A percentile compares a stretch with the other conserved stretches of the same genome.
These are phyloP conservation scores for Agrochola circellaris DNA, from an alignment of 2,888 invertebrate genomes.

Conservation along the genomic window DNA sequence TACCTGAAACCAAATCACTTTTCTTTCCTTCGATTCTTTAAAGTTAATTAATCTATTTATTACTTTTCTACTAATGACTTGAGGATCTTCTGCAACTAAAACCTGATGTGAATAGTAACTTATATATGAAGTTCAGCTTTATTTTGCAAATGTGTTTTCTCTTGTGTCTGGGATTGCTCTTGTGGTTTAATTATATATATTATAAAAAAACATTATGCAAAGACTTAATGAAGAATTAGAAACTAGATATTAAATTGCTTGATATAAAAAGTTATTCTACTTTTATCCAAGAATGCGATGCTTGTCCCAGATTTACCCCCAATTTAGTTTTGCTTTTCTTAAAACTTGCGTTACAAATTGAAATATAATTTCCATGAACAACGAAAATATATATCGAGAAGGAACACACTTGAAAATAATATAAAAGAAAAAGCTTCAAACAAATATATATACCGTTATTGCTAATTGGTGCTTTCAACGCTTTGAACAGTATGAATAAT, in stretches of 20 bases:
- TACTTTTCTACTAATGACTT: not conserved
- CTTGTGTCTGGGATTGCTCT: constrained; percentile 80
- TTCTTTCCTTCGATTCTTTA: not conserved
- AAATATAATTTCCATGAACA: constrained; percentile 12
- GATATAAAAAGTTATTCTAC: constrained; percentile 63
- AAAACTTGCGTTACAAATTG: constrained; percentile 33
- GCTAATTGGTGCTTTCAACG: constrained; percentile 64
- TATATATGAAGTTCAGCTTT: constrained; percentile 74
- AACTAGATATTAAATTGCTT: constrained; percentile 73
- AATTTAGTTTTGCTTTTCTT: constrained; percentile 71
- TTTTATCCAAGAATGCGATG: constrained; percentile 82
- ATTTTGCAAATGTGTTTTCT: constrained; percentile 79
- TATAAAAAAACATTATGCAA: constrained; percentile 58
- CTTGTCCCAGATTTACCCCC: constrained; percentile 77
- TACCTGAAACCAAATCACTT: not conserved
- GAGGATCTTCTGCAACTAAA: not conserved
- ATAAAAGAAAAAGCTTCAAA: constrained; percentile 43
- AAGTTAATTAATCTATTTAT: constrained; percentile 4
- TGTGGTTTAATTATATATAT: constrained; percentile 62
- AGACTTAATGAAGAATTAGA: constrained; percentile 61
- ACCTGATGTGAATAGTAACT: constrained; percentile 71
- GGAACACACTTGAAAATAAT: constrained; percentile 46
- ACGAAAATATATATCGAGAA: constrained; percentile 5
- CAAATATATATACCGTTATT: constrained; percentile 41
- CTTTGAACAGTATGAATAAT: constrained; percentile 51